Percentiles rank a stretch among this genome's conserved stretches.
Evolutionary conservation across 2,113 vertebrate species (phyloP).

Genomic region (Hemiprocne comata): DNA sequence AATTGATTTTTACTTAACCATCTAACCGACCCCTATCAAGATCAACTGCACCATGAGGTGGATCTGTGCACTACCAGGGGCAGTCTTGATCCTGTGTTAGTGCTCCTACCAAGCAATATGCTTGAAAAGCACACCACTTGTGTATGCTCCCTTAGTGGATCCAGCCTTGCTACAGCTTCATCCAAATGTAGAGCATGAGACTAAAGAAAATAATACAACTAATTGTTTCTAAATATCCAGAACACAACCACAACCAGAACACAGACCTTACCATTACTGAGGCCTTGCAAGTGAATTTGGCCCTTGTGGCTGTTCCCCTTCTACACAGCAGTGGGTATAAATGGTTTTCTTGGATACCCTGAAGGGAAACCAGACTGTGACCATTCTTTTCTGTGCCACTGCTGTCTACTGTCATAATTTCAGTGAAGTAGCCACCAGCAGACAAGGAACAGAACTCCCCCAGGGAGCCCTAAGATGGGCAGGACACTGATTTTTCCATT

Average conservation of each 20-base stretch:
- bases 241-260: background rate
- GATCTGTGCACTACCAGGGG: background rate
- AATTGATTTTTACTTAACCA: background rate
- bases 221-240: background rate
- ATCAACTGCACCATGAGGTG: background rate
- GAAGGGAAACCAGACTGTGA: background rate
- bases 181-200: background rate
- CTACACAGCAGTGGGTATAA: background rate
- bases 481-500: background rate
- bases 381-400: background rate
- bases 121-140: background rate
- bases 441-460: background rate
- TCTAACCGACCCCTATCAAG: background rate
- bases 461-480: background rate
- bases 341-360: background rate
- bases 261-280: background rate
- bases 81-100: background rate
- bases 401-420: background rate
- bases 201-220: background rate
- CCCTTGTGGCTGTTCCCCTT: background rate
- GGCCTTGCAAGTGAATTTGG: background rate
- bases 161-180: background rate
- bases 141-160: background rate
- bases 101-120: background rate
- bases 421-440: background rate